Percentiles rank a stretch among this genome's conserved stretches.
Conservation (phyloP, 2,113 vertebrate species). For the Stigmatopora nigra region DNA sequence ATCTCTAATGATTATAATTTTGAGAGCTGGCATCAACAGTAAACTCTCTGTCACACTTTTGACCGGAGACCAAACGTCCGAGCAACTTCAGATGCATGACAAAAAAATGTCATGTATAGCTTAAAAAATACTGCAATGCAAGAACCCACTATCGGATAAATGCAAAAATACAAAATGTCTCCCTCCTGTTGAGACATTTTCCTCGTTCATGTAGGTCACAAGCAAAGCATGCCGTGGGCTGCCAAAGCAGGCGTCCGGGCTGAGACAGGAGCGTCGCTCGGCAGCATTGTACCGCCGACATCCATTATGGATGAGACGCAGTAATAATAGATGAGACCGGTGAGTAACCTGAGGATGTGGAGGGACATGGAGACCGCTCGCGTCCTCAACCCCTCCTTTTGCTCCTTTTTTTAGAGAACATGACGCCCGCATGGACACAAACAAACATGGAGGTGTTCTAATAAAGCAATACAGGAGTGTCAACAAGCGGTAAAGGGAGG, state of each 20-base stretch:
- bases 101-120: too few species aligned
- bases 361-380: constrained; percentile 60
- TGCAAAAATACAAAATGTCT: constrained; percentile 1
- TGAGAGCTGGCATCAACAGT: too few species aligned
- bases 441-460: constrained; percentile 38
- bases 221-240: constrained; percentile 21
- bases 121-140: neutral
- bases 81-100: too few species aligned
- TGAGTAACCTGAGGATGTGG: constrained; percentile 72
- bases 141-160: constrained; percentile 2
- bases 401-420: constrained; percentile 43
- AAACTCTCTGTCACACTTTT: too few species aligned
- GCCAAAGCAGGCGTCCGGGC: constrained; percentile 6
- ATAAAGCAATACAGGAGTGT: constrained; percentile 33
- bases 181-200: constrained; percentile 21
- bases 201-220: constrained; percentile 51
- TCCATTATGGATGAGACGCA: constrained; percentile 65
- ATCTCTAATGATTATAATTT: too few species aligned
- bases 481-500: constrained; percentile 10
- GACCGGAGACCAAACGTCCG: too few species aligned
- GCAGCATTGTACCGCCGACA: constrained; percentile 66
- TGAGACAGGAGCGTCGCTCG: constrained; percentile 23
- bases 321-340: constrained; percentile 72
- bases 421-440: constrained; percentile 33
- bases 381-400: constrained; percentile 23